Percentiles rank a stretch among this genome's conserved stretches.
phyloP scores from a whole-genome alignment of 1,140 invertebrate genomes.

The Hermatobates lingyangjiaoensis region DNA sequence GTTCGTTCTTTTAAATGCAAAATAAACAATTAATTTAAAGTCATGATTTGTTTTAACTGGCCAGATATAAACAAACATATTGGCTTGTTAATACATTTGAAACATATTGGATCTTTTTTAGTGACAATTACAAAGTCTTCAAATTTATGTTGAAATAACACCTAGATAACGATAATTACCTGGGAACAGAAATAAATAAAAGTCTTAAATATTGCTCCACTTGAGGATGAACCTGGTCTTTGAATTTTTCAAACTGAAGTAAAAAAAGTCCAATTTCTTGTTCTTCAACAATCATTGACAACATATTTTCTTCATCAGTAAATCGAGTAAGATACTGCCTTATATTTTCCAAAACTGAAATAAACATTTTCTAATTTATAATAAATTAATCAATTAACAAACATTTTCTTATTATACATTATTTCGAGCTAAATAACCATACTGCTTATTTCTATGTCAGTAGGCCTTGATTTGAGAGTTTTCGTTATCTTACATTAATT shows the following conservation, averaged over 20 bases:
- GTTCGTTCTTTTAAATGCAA: too few relatives aligned
- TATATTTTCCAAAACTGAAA: slow-evolving; percentile 32
- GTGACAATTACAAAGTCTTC: background rate
- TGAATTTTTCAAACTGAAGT: slow-evolving; percentile 47
- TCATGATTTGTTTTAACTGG: too few relatives aligned
- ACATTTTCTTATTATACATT: too few relatives aligned
- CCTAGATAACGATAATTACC: slow-evolving; percentile 20
- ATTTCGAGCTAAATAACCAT: too few relatives aligned
- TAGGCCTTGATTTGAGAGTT: too few relatives aligned
- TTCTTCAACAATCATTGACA: slow-evolving; percentile 37
- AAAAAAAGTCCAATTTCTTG: slow-evolving; percentile 46
- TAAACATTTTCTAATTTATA: background rate
- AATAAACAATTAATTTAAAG: too few relatives aligned
- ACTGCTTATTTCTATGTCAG: too few relatives aligned
- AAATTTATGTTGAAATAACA: background rate
- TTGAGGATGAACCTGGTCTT: slow-evolving; percentile 42
- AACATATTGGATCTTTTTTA: background rate
- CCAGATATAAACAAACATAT: background rate
- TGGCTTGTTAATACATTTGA: too few relatives aligned
- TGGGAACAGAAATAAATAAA: slow-evolving; percentile 30
- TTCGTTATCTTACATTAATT: too few relatives aligned
- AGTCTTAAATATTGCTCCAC: slow-evolving; percentile 43
- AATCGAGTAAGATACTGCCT: slow-evolving; percentile 34
- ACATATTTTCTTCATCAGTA: slow-evolving; percentile 34
- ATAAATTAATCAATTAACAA: slow-evolving; percentile 4